Evolutionary conservation across 2,113 vertebrate genomes (phyloP).

Genomic region (Tachysurus vachellii): DNA sequence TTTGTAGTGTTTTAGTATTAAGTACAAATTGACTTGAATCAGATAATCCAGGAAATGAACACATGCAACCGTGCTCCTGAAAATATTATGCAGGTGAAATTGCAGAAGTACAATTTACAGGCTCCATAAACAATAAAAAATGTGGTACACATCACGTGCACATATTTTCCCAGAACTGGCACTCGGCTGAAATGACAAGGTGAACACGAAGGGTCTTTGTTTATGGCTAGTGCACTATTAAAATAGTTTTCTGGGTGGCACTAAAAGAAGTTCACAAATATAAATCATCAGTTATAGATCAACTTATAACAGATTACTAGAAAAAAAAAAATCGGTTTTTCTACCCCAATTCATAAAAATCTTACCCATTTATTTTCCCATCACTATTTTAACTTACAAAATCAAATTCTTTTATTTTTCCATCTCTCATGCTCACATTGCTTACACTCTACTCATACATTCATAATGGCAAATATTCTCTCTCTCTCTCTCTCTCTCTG

Average conservation of each 20-base stretch:
- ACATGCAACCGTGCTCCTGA: background rate
- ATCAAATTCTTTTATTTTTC: background rate
- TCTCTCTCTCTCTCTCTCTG: background rate
- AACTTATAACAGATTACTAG: conserved; percentile 19
- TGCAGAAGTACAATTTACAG: background rate
- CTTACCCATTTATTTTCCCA: conserved; percentile 2
- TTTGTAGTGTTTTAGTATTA: background rate
- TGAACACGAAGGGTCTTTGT: background rate
- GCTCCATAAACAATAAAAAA: background rate
- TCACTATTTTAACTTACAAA: conserved; percentile 23
- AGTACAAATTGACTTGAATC: background rate
- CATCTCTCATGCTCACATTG: background rate
- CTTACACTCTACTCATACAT: conserved; percentile 33
- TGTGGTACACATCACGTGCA: background rate
- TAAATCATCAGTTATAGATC: conserved; percentile 24
- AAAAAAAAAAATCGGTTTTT: conserved; percentile 7
- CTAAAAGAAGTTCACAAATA: conserved; percentile 6
- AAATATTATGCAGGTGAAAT: background rate
- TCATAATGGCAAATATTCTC: conserved; percentile 38
- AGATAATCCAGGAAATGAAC: background rate
- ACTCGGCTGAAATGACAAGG: conserved; percentile 16
- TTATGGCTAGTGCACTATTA: background rate
- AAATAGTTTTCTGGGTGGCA: background rate
- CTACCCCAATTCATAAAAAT: conserved; percentile 16
- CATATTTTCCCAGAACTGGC: background rate